Conservation (phyloP, 2,113 vertebrate species). For the Lamprologus tigripictilis region DNA sequence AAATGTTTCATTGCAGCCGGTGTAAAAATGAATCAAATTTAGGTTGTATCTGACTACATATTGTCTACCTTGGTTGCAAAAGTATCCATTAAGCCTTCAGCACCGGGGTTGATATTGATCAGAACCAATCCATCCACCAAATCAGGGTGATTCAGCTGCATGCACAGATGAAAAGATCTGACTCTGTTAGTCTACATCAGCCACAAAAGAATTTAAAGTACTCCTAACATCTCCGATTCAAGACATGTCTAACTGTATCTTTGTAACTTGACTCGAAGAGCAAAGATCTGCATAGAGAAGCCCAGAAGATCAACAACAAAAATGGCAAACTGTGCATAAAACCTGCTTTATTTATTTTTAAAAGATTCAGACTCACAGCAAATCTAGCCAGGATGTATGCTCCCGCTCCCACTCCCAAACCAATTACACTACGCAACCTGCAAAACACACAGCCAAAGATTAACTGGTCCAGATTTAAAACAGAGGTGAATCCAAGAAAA, state of each 20-base stretch:
- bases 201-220: not conserved
- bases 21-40: not conserved
- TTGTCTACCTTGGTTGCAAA: slow-evolving; percentile 82
- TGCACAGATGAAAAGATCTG: not conserved
- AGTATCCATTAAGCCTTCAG: slow-evolving; percentile 87
- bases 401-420: slow-evolving; percentile 88
- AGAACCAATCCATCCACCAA: slow-evolving; percentile 90
- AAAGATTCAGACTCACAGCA: slow-evolving; percentile 79
- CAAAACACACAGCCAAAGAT: not conserved
- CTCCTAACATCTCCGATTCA: not conserved
- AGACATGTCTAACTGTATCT: not conserved
- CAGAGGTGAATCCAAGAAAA: not conserved
- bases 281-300: not conserved
- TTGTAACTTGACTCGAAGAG: not conserved
- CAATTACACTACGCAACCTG: slow-evolving; percentile 83
- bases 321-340: not conserved
- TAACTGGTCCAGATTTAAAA: not conserved
- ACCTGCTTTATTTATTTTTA: not conserved
- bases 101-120: slow-evolving; percentile 88
- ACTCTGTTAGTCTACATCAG: not conserved
- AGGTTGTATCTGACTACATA: not conserved
- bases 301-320: not conserved
- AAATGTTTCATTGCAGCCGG: not conserved
- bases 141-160: slow-evolving; percentile 84
- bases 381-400: slow-evolving; percentile 87